Conservation (phyloP, 2,888 invertebrate genomes). For the Aleiodes alternator region DNA sequence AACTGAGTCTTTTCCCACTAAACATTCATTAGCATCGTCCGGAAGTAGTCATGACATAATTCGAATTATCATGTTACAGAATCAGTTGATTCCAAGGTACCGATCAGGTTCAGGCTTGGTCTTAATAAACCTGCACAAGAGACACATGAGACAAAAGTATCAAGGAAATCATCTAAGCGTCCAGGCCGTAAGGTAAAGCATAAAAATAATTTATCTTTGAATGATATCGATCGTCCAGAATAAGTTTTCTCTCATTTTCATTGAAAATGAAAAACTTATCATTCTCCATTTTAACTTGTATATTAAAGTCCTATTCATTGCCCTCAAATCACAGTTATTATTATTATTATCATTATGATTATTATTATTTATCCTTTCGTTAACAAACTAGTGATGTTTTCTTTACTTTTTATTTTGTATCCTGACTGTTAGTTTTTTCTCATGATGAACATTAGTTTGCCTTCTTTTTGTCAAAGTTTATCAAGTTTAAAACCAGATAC, state of each 20-base stretch:
- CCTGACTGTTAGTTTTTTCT: too few relatives aligned
- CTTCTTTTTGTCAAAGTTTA: too few relatives aligned
- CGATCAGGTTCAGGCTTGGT: constrained; percentile 64
- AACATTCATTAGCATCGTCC: too few relatives aligned
- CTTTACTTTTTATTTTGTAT: too few relatives aligned
- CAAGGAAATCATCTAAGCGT: constrained; percentile 67
- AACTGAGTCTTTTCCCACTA: background rate
- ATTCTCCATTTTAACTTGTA: constrained; percentile 38
- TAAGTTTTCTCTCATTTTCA: constrained; percentile 51
- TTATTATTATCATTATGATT: constrained; percentile 42
- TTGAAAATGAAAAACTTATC: constrained; percentile 39
- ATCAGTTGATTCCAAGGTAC: constrained; percentile 65
- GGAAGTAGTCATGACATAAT: too few relatives aligned
- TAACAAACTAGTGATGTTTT: background rate
- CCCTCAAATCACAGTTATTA: background rate
- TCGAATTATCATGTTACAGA: constrained; percentile 49
- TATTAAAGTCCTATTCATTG: constrained; percentile 37
- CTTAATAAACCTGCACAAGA: constrained; percentile 68
- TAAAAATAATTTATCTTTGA: constrained; percentile 66
- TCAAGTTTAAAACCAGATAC: too few relatives aligned
- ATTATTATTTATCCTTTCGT: background rate
- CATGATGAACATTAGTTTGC: too few relatives aligned
- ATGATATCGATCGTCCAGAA: constrained; percentile 60
- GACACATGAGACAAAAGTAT: constrained; percentile 64
- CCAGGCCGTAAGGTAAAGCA: constrained; percentile 72